Evolutionary conservation across 2,888 invertebrate genomes (phyloP).

Genomic region (Chymomyza fuscimana): DNA sequence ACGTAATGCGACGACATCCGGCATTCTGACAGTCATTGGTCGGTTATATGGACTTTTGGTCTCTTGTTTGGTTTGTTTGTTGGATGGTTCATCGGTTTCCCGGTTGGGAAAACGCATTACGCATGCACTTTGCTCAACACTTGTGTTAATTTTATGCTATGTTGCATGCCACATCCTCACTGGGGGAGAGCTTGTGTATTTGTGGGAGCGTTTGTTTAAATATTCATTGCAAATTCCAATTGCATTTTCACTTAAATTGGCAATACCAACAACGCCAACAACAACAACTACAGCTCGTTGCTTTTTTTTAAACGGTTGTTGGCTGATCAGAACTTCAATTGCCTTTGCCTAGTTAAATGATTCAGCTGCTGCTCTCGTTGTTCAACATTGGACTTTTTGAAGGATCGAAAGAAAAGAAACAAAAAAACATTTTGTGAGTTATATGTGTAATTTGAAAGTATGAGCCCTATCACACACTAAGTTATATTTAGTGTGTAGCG

Average conservation of each 20-base stretch:
- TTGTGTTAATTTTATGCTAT: conserved; percentile 70
- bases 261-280: conserved; percentile 55
- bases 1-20: conserved; percentile 27
- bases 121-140: conserved; percentile 75
- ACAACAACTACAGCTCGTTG: conserved; percentile 19
- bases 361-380: conserved; percentile 9
- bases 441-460: no score
- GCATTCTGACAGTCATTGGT: background rate
- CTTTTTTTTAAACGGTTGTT: conserved; percentile 6
- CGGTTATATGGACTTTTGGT: background rate
- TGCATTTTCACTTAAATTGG: conserved; percentile 69
- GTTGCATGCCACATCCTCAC: conserved; percentile 18
- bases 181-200: no score
- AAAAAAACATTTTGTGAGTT: no score
- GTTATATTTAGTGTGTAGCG: no score
- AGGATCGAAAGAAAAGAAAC: no score
- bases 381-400: no score
- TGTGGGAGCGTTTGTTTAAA: conserved; percentile 53
- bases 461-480: no score
- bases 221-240: conserved; percentile 71
- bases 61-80: background rate
- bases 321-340: conserved; percentile 18
- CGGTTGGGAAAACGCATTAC: conserved; percentile 52
- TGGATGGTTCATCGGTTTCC: conserved; percentile 4
- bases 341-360: conserved; percentile 7